Base-by-base conservation (phyloP, 92 coral and sea anemone species). In the Bergia sp. region DNA sequence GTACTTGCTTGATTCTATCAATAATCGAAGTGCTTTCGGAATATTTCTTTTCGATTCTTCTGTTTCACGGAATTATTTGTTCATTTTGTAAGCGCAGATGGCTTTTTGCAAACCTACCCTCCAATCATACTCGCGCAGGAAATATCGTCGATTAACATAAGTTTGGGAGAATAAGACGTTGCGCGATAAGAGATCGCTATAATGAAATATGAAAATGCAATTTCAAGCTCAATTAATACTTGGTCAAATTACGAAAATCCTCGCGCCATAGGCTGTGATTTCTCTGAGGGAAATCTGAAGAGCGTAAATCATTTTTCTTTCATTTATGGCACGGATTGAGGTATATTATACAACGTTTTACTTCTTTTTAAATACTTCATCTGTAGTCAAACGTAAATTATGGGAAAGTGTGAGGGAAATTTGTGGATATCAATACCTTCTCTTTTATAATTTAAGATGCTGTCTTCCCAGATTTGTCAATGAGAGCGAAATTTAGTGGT, bases 171-270 rank as follows among this genome's bases (percentile, higher is more conserved):
- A 82, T 64, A 66, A 12, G 47, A 81, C 41, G 86, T 41, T 65
- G 50, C 61, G 76, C 47, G 86, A 82, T 82, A 82, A 66, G 74
- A 38, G 18, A 12, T 39, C 11, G 74, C 76, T 21, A 18, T 65
- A 82, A 65, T 82, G 86, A 82, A 65, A 82, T n/a, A 23, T 82
- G 76, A 82, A 65, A 82, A 82, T 29, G 55, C 73, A 65, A 82
- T 65, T 82, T 82, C 76, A 82, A 44, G 16, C 57, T 69, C 73
- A 82, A 82, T 64, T 76, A 76, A 76, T 76, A 18, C 73, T 40
- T 80, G 66, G 71, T 61, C 47, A 20, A 61, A 55, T 40, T 38
- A 57, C 20, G 66, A 80, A 57, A 38, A 15, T 12, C 13, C n/a
- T 21, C 20, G 23, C 85, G 85, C 66, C 45, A 42, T 23, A 10